These are phyloP conservation scores for Siphlonurus alternatus DNA, from an alignment of 2,888 invertebrate genomes.

Conservation along the genomic window DNA sequence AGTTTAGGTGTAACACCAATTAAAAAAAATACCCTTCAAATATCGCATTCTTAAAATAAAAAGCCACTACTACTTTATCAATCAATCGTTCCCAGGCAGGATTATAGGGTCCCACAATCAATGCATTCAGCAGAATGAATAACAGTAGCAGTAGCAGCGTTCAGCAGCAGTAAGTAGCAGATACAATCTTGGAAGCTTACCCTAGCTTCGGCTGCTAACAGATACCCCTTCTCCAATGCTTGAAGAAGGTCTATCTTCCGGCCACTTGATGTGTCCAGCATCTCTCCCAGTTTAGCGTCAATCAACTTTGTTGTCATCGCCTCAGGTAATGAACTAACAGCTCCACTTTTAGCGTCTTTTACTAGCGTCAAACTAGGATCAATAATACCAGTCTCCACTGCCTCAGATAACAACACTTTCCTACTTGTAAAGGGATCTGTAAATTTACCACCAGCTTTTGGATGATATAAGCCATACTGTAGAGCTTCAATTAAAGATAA, in stretches of 20 bases:
- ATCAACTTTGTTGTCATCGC: constrained; percentile 38
- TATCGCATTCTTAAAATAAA: too few species aligned
- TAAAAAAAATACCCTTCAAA: too few species aligned
- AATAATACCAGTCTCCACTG: constrained; percentile 57
- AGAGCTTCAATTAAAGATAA: constrained; percentile 65
- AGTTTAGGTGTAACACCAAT: background rate
- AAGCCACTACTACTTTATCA: background rate
- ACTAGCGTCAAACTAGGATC: constrained; percentile 76
- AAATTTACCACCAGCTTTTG: constrained; percentile 56
- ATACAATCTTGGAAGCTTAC: constrained; percentile 41
- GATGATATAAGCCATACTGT: constrained; percentile 66
- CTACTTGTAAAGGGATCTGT: constrained; percentile 68
- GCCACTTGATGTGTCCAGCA: constrained; percentile 35
- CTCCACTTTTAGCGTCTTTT: constrained; percentile 59
- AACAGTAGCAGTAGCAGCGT: background rate
- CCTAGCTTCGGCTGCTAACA: constrained; percentile 83
- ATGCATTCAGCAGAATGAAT: background rate
- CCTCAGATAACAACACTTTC: constrained; percentile 56
- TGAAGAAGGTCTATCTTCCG: constrained; percentile 53
- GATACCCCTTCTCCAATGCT: constrained; percentile 72
- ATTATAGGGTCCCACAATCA: background rate
- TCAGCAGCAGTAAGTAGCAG: background rate
- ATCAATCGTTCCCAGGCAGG: background rate
- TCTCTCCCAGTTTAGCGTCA: constrained; percentile 47
- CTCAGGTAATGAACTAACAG: constrained; percentile 55